Evolutionary conservation across 2,888 invertebrate species (phyloP).

Genomic region (Gryllus longicercus): DNA sequence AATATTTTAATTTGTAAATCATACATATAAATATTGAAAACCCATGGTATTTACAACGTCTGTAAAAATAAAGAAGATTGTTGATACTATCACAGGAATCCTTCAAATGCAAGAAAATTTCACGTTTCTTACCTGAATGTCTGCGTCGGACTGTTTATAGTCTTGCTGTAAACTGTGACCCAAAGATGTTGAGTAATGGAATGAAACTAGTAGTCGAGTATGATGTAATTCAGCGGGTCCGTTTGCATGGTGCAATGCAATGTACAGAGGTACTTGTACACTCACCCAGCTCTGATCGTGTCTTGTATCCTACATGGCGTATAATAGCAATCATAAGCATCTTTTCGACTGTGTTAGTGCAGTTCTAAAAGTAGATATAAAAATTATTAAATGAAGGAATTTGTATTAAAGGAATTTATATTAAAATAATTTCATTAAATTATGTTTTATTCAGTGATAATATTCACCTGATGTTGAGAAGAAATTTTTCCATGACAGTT

Average conservation of each 20-base stretch:
- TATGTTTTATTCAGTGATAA: too few species aligned
- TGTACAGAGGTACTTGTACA: constrained; percentile 21
- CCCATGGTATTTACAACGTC: too few species aligned
- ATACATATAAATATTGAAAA: too few species aligned
- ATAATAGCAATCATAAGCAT: neutral
- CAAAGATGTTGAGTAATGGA: constrained; percentile 11
- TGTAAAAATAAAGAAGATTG: too few species aligned
- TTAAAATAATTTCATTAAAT: too few species aligned
- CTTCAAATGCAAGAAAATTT: too few species aligned
- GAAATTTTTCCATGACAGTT: constrained; percentile 24
- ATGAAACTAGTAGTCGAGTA: constrained; percentile 19
- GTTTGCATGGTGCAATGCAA: constrained; percentile 5
- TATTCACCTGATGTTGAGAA: constrained; percentile 19
- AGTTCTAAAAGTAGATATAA: constrained; percentile 6
- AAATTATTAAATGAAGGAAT: neutral
- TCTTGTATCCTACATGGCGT: neutral
- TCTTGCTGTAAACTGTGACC: neutral
- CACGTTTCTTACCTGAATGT: too few species aligned
- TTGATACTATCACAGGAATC: too few species aligned
- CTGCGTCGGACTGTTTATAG: too few species aligned
- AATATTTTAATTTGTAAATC: too few species aligned
- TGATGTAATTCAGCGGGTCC: constrained; percentile 23
- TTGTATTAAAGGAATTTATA: too few species aligned
- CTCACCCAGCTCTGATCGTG: neutral
- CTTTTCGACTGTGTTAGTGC: too few species aligned